Base-by-base conservation (phyloP, 2,888 invertebrate genomes). In the Petrolisthes manimaculis region DNA sequence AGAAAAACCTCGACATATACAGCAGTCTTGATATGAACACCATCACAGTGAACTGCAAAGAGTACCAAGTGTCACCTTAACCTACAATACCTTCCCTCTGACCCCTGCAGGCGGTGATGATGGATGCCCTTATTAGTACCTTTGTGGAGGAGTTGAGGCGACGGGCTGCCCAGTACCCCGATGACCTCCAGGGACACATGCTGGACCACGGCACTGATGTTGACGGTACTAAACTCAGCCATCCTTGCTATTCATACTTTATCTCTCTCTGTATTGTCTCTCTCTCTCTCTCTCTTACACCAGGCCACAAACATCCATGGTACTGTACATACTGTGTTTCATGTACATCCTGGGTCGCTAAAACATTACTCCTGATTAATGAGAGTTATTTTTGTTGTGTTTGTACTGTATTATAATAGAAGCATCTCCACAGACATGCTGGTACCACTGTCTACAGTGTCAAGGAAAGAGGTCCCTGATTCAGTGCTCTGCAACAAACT, bases 101-200 rank as follows among this genome's bases (percentile, higher is more conserved):
- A 37, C 56, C 37, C n/a, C n/a, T 69, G 12, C 91, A 94, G 94
- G 96, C 97, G 67, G 95, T 95, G 91, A 96, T 97, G 95, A 97
- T 97, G 96, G 97, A 97, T 93, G 96, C 96, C 3, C 93, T 97
- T 89, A 96, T 97, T 91, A 95, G 96, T 88, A 95, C 96, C 90
- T 97, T 97, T 93, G 96, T 96, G 0, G 96, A 96, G 83, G 96
- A 96, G 93, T 94, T 95, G 92, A 95, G 96, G 92, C 95, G 93
- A 92, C 93, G 92, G 91, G 92, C 92, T 55, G 91, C 91, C 37
- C 92, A 83, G 86, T 92, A 91, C 84, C 91, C 90, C 4, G 91
- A 91, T 82, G 91, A 91, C 77, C 88, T 89, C 4, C 91, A 91
- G 84, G 91, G 91, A 14, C 92, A 93, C 53, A 91, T 92, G 84